These are phyloP conservation scores for Eristalis tenax DNA, from an alignment of 2,888 invertebrate species.

Conservation along the genomic window DNA sequence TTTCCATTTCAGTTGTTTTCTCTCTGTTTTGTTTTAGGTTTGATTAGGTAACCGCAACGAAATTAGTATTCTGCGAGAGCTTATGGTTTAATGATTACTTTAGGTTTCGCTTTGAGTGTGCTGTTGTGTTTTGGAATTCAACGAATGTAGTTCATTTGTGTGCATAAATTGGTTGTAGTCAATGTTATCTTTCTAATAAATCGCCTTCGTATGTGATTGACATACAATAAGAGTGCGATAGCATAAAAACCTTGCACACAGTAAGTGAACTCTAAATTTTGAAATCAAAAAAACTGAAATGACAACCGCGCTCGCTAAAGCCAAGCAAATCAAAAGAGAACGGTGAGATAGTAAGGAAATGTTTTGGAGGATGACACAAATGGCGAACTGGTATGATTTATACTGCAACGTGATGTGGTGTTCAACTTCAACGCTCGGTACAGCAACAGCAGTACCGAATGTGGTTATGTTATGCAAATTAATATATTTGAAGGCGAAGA, in stretches of 20 bases:
- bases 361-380: neutral
- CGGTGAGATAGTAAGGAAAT: neutral
- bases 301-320: neutral
- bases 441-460: neutral
- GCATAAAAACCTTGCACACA: conserved; percentile 36
- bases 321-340: neutral
- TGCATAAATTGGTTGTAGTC: conserved; percentile 69
- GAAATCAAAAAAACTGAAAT: neutral
- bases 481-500: neutral
- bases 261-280: conserved; percentile 10
- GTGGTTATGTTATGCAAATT: neutral
- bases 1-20: neutral
- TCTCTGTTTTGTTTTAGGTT: conserved; percentile 14
- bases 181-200: conserved; percentile 70
- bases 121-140: conserved; percentile 48
- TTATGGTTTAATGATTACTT: conserved; percentile 56
- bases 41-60: conserved; percentile 65
- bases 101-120: conserved; percentile 44
- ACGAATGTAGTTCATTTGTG: conserved; percentile 66
- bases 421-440: neutral
- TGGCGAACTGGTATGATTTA: neutral
- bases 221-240: conserved; percentile 23
- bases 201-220: conserved; percentile 64
- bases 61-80: conserved; percentile 54
- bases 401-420: neutral